Evolutionary conservation across 2,888 invertebrate species (phyloP), one percentile per base, ranked within the genome.

Genomic region (Himalopsyche tibetana): DNA sequence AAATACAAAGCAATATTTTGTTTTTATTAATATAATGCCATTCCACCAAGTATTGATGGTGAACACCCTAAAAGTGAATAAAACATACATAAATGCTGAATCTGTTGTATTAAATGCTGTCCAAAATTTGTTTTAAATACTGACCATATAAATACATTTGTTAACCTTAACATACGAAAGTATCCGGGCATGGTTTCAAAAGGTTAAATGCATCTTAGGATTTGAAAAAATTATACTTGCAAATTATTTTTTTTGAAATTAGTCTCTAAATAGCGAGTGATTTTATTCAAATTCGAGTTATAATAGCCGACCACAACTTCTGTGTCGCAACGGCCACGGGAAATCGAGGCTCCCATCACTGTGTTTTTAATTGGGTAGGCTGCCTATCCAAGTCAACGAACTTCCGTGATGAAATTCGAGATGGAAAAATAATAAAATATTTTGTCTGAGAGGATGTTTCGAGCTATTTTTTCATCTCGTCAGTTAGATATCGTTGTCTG

Each of bases 161-260:
- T 6, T 40, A 40, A 45, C 8, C 6, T 45, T 9, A 45, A 8
- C 11, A 2, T 51, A 51, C 5, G 15, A 15, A 15, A 42, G 15
- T 51, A 15, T 51, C 51, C 51, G 12, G 51, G 12, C 15, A 3
- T 51, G 15, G 63, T 63, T 19, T 63, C 63, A 63, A 63, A 63
- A 80, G 74, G 42, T 51, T 69, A 83, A 83, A 83, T 87, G 87
- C 83, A 87, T 87, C 85, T 84, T 45, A 42, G 40, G 55, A 82
- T 84, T 5, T 38, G 40, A 80, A 56, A 15, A 51, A 83, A 87
- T 83, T 87, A 85, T 85, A 87, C 81, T 87, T 85, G 87, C 85
- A 83, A 83, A 87, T 87, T 84, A 55, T 63, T 87, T 84, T n/a
- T 69, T 63, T n/a, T 28, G 28, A 81, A 87, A 87, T 85, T 69